These are phyloP conservation scores for Myanophis thanlyinensis DNA, from an alignment of 2,113 vertebrate species.

Conservation along the genomic window DNA sequence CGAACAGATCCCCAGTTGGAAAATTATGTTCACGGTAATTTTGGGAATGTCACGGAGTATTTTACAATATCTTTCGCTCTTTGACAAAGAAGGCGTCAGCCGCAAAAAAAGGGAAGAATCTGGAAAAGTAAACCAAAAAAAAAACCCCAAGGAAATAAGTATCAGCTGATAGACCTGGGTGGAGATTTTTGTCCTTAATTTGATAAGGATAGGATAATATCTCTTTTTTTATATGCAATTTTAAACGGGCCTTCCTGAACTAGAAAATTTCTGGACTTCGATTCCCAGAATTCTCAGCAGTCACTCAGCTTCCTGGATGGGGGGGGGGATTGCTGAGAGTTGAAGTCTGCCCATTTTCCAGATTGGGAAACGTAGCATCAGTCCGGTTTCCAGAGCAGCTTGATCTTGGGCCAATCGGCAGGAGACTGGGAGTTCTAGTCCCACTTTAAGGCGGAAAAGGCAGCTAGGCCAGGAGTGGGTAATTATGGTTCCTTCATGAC, in stretches of 20 bases:
- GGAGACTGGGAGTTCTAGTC: too few relatives aligned
- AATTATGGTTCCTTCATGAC: too few relatives aligned
- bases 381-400: neutral
- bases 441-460: too few relatives aligned
- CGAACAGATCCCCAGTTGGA: neutral
- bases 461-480: too few relatives aligned
- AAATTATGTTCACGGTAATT: neutral
- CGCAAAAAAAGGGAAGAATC: neutral
- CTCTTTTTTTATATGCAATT: neutral
- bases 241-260: neutral
- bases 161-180: too few relatives aligned
- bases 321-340: neutral
- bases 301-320: neutral
- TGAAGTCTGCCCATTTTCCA: neutral
- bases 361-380: neutral
- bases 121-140: too few relatives aligned
- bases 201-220: too few relatives aligned
- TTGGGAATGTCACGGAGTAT: neutral
- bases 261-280: neutral
- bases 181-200: too few relatives aligned
- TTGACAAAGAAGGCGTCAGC: neutral
- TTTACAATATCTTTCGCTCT: neutral
- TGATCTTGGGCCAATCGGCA: neutral
- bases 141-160: too few relatives aligned
- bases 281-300: neutral